Base-by-base conservation (phyloP, 2,113 vertebrate species). In the Onychostruthus taczanowskii region DNA sequence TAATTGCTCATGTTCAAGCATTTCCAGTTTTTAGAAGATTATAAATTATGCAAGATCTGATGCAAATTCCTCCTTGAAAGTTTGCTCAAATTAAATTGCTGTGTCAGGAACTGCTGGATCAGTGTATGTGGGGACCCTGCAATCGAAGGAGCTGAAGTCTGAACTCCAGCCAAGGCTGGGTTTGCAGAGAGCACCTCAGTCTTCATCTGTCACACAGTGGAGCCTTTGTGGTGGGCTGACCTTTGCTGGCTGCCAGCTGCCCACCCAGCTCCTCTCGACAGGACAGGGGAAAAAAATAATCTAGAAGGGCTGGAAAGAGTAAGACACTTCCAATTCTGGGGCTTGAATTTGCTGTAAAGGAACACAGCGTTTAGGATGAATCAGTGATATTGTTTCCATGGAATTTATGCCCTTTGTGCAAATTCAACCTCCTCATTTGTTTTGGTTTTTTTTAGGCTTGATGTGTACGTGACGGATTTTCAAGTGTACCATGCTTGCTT, bases 1-100 rank as follows among this genome's bases (percentile, higher is more conserved):
- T 64, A 78, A 53, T 76, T 74, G 47, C 47, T 94, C 0, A 0
- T 22, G 28, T 84, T 93, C 68, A 89, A 70, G 52, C 47, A n/a
- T 89, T 95, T 94, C 76, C 84, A 84, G 69, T 78, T 95, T 90
- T 83, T 37, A 80, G 59, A 28, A 61, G 30, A n/a, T 41, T n/a
- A 47, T n/a, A 91, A 90, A 67, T 91, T 63, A 78, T 13, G n/a
- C 19, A 11, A 77, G 61, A 75, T 80, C 56, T 5, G 4, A 77
- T 86, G 94, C 52, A 84, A 89, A 81, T 92, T 90, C 68, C 47
- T 59, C 56, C 35, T 22, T 91, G 64, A 49, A 78, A 52, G 49
- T 53, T 85, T 2, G 0, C 46, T 84, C 13, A 26, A 1, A 72
- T 81, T 46, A 67, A 86, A 43, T 64, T 53, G 43, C 55, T 83